A percentile compares a stretch with the other conserved stretches of the same genome.
phyloP scores from a whole-genome alignment of 35 echinoderm and acorn worm species.

The Strongylocentrotus purpuratus region DNA sequence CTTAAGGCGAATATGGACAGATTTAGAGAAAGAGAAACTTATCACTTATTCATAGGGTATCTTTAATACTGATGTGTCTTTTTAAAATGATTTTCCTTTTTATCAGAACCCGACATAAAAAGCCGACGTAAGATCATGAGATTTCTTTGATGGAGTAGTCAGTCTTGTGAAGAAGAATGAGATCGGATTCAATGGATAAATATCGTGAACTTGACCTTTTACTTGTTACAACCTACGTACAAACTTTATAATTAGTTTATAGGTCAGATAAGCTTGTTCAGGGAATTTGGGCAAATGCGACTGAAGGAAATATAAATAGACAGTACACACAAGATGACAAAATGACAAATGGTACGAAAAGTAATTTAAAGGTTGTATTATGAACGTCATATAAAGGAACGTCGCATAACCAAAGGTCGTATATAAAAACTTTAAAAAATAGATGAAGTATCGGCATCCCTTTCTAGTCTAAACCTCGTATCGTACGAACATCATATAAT shows the following conservation, averaged over 20 bases:
- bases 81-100: neutral
- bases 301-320: no score
- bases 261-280: neutral
- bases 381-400: no score
- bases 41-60: neutral
- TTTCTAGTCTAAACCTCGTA: no score
- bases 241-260: neutral
- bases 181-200: neutral
- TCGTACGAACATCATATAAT: no score
- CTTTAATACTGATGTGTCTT: neutral
- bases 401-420: no score
- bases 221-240: neutral
- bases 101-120: neutral
- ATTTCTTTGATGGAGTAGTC: neutral
- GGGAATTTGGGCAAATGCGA: neutral
- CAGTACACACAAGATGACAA: no score
- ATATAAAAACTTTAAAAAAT: no score
- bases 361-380: no score
- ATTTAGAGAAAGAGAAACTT: neutral
- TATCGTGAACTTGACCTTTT: neutral
- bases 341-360: no score
- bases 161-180: neutral
- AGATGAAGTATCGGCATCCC: no score
- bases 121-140: neutral
- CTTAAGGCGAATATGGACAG: neutral